These are phyloP conservation scores for Stigmatopora argus DNA, from an alignment of 2,113 vertebrate species.

Conservation along the genomic window DNA sequence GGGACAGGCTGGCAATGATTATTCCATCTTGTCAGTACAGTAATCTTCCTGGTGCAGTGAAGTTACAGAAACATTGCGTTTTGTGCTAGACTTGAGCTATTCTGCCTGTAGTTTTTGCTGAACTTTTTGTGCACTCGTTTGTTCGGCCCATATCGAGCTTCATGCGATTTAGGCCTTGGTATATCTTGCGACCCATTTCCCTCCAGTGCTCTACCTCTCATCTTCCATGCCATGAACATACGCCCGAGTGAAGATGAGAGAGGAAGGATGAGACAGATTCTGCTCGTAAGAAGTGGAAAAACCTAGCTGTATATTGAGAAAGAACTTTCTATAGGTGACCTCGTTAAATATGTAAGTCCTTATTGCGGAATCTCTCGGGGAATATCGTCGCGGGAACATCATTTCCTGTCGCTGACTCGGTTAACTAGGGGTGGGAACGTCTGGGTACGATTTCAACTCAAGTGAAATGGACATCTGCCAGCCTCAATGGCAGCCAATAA, in stretches of 20 bases:
- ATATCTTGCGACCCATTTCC: constrained; percentile 61
- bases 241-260: constrained; percentile 53
- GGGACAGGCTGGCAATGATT: too few species aligned
- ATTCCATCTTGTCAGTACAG: too few species aligned
- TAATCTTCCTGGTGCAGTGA: neutral
- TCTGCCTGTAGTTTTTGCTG: neutral
- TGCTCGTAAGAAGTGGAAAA: neutral
- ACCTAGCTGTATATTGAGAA: neutral
- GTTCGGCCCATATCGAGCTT: constrained; percentile 15
- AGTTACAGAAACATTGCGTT: neutral
- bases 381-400: neutral
- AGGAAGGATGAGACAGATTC: constrained; percentile 35
- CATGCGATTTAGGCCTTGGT: constrained; percentile 39
- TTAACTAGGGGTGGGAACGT: too few species aligned
- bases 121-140: neutral
- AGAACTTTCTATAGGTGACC: neutral
- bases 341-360: neutral
- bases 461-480: too few species aligned
- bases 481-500: too few species aligned
- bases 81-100: neutral
- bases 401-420: too few species aligned
- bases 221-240: constrained; percentile 20
- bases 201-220: constrained; percentile 34
- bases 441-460: too few species aligned
- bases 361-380: neutral